Base-by-base conservation (phyloP, 2,888 invertebrate species). In the Aplocera efformata region DNA sequence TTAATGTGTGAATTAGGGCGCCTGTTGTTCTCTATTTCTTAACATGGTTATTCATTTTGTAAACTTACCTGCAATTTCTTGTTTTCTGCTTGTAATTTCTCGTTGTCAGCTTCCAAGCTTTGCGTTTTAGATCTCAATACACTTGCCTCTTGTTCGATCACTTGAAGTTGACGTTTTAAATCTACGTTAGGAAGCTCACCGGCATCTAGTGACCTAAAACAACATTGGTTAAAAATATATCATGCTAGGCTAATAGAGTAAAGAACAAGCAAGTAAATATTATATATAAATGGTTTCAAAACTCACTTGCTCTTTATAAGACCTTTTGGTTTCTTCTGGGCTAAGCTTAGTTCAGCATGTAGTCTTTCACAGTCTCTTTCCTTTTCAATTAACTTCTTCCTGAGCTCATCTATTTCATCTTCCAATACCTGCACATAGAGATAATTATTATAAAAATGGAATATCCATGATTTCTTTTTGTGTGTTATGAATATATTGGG, bases 321-420 rank as follows among this genome's bases (percentile, higher is more conserved):
- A 50, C 86, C 90, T 71, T 92, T 92, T 30, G 90, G 88, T 74
- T 90, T 90, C 67, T 91, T 91, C 58, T 90, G 90, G 7, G 89
- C 80, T 10, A 92, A 67, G 57, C 91, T 91, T 11, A 94, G 76
- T 76, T 95, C 94, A 1, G 93, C 90, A 56, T 94, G 92, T 36
- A 96, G 80, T 53, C 93, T 89, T 77, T 95, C 95, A 59, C 94
- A 92, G 56, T 94, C 93, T 56, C 94, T 89, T 75, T 96, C 96
- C 71, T 95, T 96, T 73, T 96, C 95, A 37, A 93, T 92, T 1
- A 96, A 73, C 65, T 94, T 93, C 69, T 93, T 93, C 47, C 93
- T 89, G 17, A 95, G 77, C 56, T 93, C 93, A 35, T 90, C 91
- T 37, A 94, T 90, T 79, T 96, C 95, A 60, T 93, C 93, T 76